phyloP scores from a whole-genome alignment of 2,113 vertebrate genomes.

The Speoplatyrhinus poulsoni region DNA sequence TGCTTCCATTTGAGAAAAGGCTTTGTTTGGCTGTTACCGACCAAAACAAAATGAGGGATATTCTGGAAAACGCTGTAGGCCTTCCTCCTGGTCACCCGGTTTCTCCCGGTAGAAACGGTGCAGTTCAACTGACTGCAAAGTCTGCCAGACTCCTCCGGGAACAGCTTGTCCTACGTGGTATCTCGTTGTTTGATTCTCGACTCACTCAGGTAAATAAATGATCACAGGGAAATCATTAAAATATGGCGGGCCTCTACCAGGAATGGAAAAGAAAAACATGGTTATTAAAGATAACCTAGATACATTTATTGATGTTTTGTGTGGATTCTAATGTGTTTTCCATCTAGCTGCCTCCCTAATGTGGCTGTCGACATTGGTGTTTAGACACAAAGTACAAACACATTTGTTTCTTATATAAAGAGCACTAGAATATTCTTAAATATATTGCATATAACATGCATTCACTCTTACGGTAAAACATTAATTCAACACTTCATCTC shows the following conservation, averaged over 20 bases:
- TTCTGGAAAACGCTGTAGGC: slow-evolving; percentile 15
- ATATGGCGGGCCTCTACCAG: slow-evolving; percentile 30
- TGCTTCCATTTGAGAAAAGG: slow-evolving; percentile 1
- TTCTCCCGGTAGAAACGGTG: slow-evolving; percentile 13
- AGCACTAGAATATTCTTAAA: no score
- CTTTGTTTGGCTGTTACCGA: not conserved
- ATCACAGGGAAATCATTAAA: slow-evolving; percentile 47
- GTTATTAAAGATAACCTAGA: not conserved
- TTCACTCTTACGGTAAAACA: no score
- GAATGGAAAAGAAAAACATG: slow-evolving; percentile 7
- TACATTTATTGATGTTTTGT: no score
- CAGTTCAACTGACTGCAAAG: slow-evolving; percentile 24
- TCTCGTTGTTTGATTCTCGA: slow-evolving; percentile 23
- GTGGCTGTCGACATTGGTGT: no score
- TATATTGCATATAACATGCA: no score
- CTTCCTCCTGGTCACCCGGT: slow-evolving; percentile 13
- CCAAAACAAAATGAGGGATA: slow-evolving; percentile 22
- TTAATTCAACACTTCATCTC: no score
- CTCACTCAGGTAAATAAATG: slow-evolving; percentile 35
- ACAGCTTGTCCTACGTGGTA: slow-evolving; percentile 27
- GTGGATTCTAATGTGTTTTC: no score
- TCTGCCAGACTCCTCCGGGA: slow-evolving; percentile 12
- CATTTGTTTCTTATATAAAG: no score
- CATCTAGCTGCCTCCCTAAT: no score
- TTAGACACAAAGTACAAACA: no score